A percentile compares a stretch with the other conserved stretches of the same genome.
These are phyloP conservation scores for Himalopsyche phryganea DNA, from an alignment of 1,140 invertebrate genomes.

Conservation along the genomic window DNA sequence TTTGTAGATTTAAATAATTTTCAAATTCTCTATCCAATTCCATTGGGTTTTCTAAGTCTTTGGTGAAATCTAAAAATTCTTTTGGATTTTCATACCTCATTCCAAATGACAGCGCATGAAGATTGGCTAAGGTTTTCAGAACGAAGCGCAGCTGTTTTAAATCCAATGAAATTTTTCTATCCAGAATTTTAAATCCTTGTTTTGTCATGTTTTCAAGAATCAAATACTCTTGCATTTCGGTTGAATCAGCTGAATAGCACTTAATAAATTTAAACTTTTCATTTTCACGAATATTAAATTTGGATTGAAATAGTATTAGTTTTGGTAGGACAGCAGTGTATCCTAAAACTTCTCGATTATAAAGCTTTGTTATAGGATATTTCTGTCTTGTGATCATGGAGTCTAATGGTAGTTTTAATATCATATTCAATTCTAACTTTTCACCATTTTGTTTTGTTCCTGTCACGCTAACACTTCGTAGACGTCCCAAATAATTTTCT, in stretches of 20 bases:
- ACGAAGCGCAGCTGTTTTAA: slow-evolving; percentile 46
- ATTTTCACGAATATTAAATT: slow-evolving; percentile 16
- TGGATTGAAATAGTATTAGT: slow-evolving; percentile 11
- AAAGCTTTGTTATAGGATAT: slow-evolving; percentile 15
- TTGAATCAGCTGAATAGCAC: slow-evolving; percentile 31
- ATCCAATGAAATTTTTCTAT: slow-evolving; percentile 51
- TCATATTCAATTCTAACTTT: slow-evolving; percentile 3
- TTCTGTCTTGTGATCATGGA: slow-evolving; percentile 20
- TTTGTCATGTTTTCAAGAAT: slow-evolving; percentile 54
- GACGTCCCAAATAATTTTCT: slow-evolving; percentile 42
- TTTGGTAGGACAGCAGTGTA: slow-evolving; percentile 19
- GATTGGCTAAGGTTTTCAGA: slow-evolving; percentile 53
- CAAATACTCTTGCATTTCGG: slow-evolving; percentile 42
- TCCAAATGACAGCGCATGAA: slow-evolving; percentile 48
- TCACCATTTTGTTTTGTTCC: slow-evolving; percentile 18
- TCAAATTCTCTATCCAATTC: slow-evolving; percentile 15
- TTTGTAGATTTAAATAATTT: slow-evolving; percentile 3
- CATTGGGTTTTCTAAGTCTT: background rate
- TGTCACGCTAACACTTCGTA: slow-evolving; percentile 36
- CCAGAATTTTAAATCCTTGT: slow-evolving; percentile 52
- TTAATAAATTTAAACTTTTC: slow-evolving; percentile 32
- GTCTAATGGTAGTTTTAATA: slow-evolving; percentile 22
- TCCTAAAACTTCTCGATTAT: slow-evolving; percentile 16
- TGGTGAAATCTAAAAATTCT: slow-evolving; percentile 3
- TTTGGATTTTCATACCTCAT: slow-evolving; percentile 15